Conservation (phyloP, 1,140 invertebrate genomes). For the Anastrepha ludens region DNA sequence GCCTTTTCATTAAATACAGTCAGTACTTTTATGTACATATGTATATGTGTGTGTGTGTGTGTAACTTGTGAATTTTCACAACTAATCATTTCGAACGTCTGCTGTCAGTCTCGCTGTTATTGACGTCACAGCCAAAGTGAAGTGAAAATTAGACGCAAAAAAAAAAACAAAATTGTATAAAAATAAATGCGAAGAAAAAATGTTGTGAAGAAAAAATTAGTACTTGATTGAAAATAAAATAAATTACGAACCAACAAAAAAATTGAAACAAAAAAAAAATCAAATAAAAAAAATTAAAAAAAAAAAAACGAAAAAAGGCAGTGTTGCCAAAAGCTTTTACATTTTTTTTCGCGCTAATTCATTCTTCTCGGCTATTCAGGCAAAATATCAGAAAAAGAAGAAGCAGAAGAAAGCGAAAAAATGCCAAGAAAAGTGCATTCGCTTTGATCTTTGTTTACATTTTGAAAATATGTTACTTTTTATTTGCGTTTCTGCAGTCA, state of each 20-base stretch:
- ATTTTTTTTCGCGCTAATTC: neutral
- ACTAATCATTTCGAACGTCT: neutral
- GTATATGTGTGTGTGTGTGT: neutral
- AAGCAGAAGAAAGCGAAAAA: neutral
- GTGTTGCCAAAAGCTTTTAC: neutral
- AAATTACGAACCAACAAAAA: neutral
- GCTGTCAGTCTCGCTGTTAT: neutral
- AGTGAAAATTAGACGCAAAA: neutral
- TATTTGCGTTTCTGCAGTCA: neutral
- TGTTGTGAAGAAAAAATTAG: neutral
- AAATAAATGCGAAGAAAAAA: neutral
- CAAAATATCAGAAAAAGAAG: neutral
- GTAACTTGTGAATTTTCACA: conserved; percentile 23
- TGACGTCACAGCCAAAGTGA: neutral
- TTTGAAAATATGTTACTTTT: neutral
- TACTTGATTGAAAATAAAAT: conserved; percentile 14
- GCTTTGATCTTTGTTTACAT: conserved; percentile 51
- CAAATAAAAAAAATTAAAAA: neutral
- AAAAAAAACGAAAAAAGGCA: neutral
- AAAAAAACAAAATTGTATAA: neutral
- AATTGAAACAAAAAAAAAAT: neutral
- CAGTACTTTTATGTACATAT: neutral
- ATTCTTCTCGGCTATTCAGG: neutral
- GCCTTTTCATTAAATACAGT: neutral
- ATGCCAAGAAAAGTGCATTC: conserved; percentile 19